Base-by-base conservation (phyloP, 2,113 vertebrate genomes). In the Anas platyrhynchos region DNA sequence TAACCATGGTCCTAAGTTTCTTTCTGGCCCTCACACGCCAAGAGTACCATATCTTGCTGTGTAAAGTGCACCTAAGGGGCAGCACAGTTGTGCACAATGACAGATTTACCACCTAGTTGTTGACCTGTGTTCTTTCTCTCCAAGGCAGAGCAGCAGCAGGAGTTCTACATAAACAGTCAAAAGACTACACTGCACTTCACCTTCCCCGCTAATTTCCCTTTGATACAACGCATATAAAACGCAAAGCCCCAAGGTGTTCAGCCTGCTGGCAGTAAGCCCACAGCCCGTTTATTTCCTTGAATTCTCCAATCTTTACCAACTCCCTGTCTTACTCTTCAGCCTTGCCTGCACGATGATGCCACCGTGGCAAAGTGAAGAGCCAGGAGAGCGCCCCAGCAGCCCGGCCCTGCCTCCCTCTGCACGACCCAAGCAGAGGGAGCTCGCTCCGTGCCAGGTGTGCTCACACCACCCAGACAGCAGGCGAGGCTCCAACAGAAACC, bases 401-500 rank as follows among this genome's bases (percentile, higher is more conserved):
- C 44, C 4, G 1, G 34, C 74, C 72, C 62, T 74, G 59, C 44
- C 38, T 34, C 50, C 41, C 41, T 55, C 69, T 6, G 48, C 50
- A 43, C 27, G 56, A 12, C 6, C 5, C 1, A 0, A 52, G 61
- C 59, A 41, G 6, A 36, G 18, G 34, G 8, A 78, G 36, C 76
- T 85, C 4, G 0, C 62, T 38, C 54, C 0, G 0, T 14, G 34
- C 34, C 63, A 54, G 66, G 13, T 26, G 52, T 43, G 13, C n/a
- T 26, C 65, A n/a, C 36, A n/a, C 32, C 52, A 73, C 13, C 36
- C 1, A 0, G 79, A 50, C 29, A 52, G 62, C 59, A 69, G 65
- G 46, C 41, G 75, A 58, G 20, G 36, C 69, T 77, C 20, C 36
- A 50, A 13, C 16, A 88, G 65, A 78, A 81, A 83, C 67, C 1